Evolutionary conservation across 1,140 invertebrate genomes (phyloP).

Genomic region (Ptiloglossa arizonensis): DNA sequence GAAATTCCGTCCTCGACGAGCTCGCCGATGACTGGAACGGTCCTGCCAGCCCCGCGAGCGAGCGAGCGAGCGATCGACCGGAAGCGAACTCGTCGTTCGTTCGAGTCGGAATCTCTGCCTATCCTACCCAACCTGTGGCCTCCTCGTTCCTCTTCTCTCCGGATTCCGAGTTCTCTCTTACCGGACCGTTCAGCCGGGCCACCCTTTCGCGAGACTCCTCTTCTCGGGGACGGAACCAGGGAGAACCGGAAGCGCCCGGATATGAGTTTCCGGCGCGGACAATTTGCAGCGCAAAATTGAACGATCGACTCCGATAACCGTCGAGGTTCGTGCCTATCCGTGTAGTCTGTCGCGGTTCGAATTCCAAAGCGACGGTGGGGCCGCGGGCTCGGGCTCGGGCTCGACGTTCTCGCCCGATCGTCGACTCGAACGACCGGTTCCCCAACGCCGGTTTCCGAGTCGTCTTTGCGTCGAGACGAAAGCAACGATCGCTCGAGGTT

Average conservation of each 20-base stretch:
- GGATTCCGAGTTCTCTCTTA: not conserved
- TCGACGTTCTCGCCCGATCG: conserved; percentile 56
- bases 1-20: conserved; percentile 7
- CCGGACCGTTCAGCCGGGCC: conserved; percentile 46
- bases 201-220: conserved; percentile 58
- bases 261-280: conserved; percentile 82
- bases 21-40: conserved; percentile 16
- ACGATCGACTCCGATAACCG: conserved; percentile 79
- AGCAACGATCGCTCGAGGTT: conserved; percentile 14
- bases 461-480: too few relatives aligned
- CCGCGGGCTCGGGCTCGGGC: too few relatives aligned
- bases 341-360: conserved; percentile 59
- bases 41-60: conserved; percentile 27
- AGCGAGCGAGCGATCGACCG: conserved; percentile 61
- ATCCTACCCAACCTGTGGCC: conserved; percentile 14
- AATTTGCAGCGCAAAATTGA: conserved; percentile 79
- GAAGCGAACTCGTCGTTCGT: conserved; percentile 77
- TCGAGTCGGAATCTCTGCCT: conserved; percentile 51
- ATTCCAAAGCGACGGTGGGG: conserved; percentile 55
- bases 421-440: conserved; percentile 61
- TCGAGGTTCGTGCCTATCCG: conserved; percentile 51
- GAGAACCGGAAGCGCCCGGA: conserved; percentile 81
- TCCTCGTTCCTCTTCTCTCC: not conserved
- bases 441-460: conserved; percentile 59
- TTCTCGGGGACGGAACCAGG: conserved; percentile 67